Percentiles rank a stretch among this genome's conserved stretches.
Conservation (phyloP, 2,113 vertebrate species). For the Mirza zaza region DNA sequence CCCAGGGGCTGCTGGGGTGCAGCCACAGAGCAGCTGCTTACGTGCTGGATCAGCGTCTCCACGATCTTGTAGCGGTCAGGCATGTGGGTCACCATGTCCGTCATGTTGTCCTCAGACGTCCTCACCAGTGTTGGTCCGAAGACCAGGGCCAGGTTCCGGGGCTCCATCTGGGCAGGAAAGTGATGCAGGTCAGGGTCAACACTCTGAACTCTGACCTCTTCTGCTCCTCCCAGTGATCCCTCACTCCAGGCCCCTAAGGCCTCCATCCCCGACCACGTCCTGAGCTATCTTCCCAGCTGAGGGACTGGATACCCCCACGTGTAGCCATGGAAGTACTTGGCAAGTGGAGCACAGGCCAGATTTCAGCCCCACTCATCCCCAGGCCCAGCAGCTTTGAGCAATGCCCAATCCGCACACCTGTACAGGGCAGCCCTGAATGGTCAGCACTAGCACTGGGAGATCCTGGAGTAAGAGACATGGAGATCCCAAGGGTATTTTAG, state of each 20-base stretch:
- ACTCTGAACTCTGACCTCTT: neutral
- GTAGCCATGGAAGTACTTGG: neutral
- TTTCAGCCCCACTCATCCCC: neutral
- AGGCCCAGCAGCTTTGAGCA: neutral
- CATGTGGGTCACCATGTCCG: slow-evolving; percentile 99
- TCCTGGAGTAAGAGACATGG: neutral
- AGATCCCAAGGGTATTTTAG: neutral
- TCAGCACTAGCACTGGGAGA: neutral
- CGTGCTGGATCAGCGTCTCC: slow-evolving; percentile 97
- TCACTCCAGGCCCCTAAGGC: neutral
- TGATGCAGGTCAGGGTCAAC: neutral
- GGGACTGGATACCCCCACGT: neutral
- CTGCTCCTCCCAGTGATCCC: neutral
- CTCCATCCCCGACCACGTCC: rapidly evolving
- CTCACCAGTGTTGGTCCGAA: slow-evolving; percentile 96
- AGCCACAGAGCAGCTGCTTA: slow-evolving; percentile 73
- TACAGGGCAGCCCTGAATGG: neutral
- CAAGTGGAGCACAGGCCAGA: neutral
- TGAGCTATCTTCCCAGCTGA: neutral
- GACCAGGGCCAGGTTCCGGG: slow-evolving; percentile 96
- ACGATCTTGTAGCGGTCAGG: slow-evolving; percentile 98
- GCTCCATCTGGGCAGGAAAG: slow-evolving; percentile 91
- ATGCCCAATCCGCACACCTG: neutral
- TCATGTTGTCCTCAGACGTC: slow-evolving; percentile 99
- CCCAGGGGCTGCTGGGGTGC: rapidly evolving